Percentiles rank a stretch among this genome's conserved stretches.
Evolutionary conservation across 2,113 vertebrate species (phyloP).

Genomic region (Prunella himalayana): DNA sequence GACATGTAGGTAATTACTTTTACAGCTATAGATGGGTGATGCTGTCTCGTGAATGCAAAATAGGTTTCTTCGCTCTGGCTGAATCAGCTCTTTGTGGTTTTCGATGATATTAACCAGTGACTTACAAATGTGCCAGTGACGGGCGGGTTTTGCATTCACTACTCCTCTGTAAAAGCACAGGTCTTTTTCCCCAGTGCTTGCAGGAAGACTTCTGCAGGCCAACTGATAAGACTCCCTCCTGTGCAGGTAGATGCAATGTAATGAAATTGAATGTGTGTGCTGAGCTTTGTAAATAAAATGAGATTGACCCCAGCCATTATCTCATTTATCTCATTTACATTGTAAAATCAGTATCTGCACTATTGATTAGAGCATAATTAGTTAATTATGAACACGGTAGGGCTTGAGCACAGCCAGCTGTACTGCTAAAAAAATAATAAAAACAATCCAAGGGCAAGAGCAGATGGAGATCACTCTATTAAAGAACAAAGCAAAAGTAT

Average conservation of each 20-base stretch:
- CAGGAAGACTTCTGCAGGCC: constrained; percentile 63
- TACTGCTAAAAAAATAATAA: constrained; percentile 32
- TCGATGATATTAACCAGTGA: constrained; percentile 27
- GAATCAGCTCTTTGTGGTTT: constrained; percentile 49
- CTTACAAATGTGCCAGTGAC: constrained; percentile 29
- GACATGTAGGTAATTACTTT: constrained; percentile 63
- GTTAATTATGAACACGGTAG: constrained; percentile 77
- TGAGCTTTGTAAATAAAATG: constrained; percentile 73
- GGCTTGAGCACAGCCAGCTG: constrained; percentile 58
- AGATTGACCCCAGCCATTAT: constrained; percentile 78
- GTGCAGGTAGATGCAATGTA: constrained; percentile 61
- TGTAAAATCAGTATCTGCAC: constrained; percentile 80
- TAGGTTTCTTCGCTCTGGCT: constrained; percentile 35
- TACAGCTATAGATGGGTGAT: constrained; percentile 21
- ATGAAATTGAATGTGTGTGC: constrained; percentile 73
- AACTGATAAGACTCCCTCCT: constrained; percentile 63
- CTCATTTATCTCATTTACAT: constrained; percentile 84
- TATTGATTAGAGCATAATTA: constrained; percentile 87
- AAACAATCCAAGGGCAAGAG: constrained; percentile 69
- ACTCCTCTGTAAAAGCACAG: constrained; percentile 1
- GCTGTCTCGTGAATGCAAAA: constrained; percentile 40
- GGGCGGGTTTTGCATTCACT: constrained; percentile 16
- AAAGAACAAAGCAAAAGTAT: constrained; percentile 37
- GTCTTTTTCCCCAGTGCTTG: not conserved
- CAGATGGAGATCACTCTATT: constrained; percentile 68